These are phyloP conservation scores for Crenichthys baileyi DNA, from an alignment of 2,797 vertebrate species.

Conservation along the genomic window DNA sequence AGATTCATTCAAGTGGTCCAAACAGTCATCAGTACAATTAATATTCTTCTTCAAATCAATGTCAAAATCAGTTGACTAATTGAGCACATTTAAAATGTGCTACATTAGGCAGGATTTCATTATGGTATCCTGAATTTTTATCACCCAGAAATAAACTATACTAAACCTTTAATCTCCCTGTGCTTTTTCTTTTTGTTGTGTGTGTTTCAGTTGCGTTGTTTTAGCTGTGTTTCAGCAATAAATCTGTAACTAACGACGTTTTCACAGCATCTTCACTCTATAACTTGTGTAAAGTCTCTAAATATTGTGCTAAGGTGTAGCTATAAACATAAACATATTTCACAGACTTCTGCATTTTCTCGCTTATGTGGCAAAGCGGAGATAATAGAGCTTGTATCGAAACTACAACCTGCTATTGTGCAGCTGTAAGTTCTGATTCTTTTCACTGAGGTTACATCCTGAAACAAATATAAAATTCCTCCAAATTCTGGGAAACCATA, in stretches of 20 bases:
- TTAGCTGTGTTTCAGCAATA: neutral
- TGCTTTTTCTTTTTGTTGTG: neutral
- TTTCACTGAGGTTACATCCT: neutral
- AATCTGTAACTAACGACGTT: neutral
- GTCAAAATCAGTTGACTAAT: no score
- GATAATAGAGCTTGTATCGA: neutral
- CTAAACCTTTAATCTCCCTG: neutral
- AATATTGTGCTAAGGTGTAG: neutral
- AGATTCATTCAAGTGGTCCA: neutral
- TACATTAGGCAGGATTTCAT: neutral
- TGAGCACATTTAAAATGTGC: neutral
- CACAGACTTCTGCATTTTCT: neutral
- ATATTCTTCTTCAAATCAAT: neutral
- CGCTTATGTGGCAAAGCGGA: neutral
- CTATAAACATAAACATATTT: neutral
- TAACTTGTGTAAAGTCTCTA: neutral
- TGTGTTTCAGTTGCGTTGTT: neutral
- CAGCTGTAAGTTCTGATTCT: neutral
- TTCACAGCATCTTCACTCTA: neutral
- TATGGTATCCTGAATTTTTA: neutral
- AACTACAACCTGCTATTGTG: neutral
- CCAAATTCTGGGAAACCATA: neutral
- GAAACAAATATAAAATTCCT: no score
- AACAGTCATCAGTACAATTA: neutral
- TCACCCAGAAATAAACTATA: neutral